These are phyloP conservation scores for Procambarus clarkii DNA, from an alignment of 1,140 invertebrate genomes.

Conservation along the genomic window DNA sequence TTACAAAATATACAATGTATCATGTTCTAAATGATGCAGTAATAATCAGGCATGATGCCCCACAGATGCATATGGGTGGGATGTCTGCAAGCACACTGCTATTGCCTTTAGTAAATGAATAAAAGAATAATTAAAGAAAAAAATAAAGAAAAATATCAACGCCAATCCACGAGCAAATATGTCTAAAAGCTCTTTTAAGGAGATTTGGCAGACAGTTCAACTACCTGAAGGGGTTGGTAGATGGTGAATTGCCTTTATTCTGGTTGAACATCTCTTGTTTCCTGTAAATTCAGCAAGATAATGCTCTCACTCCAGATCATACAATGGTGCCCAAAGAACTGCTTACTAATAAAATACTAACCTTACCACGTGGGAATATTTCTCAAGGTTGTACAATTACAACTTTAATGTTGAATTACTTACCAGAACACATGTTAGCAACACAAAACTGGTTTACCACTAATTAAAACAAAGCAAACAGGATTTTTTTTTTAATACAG, in stretches of 20 bases:
- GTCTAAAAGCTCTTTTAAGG: neutral
- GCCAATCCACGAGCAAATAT: neutral
- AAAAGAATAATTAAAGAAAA: neutral
- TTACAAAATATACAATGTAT: too few species aligned
- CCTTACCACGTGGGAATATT: neutral
- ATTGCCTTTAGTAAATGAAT: neutral
- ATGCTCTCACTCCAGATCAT: neutral
- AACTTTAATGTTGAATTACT: too few species aligned
- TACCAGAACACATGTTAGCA: too few species aligned
- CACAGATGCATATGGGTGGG: too few species aligned
- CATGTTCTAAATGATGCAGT: too few species aligned
- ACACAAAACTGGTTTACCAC: too few species aligned
- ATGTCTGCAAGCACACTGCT: too few species aligned
- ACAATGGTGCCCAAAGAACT: neutral
- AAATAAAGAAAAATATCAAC: neutral
- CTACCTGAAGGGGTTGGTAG: slow-evolving; percentile 17
- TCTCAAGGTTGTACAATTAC: neutral
- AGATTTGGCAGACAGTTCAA: neutral
- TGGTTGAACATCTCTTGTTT: slow-evolving; percentile 1
- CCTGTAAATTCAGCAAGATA: slow-evolving; percentile 4
- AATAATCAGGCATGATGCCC: too few species aligned
- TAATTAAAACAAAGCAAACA: too few species aligned
- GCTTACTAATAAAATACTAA: neutral
- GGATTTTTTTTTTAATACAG: too few species aligned
- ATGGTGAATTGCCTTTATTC: slow-evolving; percentile 5